Evolutionary conservation across 1,140 invertebrate genomes (phyloP).

Genomic region (Rhopalosiphum padi): DNA sequence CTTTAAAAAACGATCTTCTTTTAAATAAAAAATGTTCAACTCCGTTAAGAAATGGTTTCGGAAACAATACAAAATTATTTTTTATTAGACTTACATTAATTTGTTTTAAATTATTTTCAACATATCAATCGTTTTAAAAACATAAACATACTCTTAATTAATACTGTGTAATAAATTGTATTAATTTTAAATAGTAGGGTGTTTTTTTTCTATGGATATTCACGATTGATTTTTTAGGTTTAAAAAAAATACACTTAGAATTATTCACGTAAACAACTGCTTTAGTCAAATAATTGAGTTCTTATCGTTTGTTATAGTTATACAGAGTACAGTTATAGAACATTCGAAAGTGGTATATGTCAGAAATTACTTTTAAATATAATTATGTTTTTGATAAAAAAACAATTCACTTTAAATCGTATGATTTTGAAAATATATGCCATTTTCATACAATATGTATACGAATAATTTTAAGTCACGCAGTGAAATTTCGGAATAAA

Average conservation of each 20-base stretch:
- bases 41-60: no score
- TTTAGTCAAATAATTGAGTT: neutral
- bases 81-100: neutral
- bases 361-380: neutral
- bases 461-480: neutral
- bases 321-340: neutral
- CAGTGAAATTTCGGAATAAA: neutral
- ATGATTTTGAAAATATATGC: neutral
- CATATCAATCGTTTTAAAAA: neutral
- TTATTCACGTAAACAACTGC: neutral
- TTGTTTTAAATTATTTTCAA: neutral
- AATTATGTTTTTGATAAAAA: neutral
- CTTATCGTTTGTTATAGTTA: neutral
- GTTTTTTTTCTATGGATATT: neutral
- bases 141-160: neutral
- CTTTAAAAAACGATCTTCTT: neutral
- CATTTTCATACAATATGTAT: neutral
- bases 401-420: neutral
- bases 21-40: no score
- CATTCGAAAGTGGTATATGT: neutral
- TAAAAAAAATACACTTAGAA: neutral
- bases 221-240: neutral
- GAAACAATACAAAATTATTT: no score
- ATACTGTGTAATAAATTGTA: neutral
- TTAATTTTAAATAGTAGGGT: neutral